A percentile compares a stretch with the other conserved stretches of the same genome.
Conservation (phyloP, 2,797 vertebrate genomes). For the Chromis chromis region DNA sequence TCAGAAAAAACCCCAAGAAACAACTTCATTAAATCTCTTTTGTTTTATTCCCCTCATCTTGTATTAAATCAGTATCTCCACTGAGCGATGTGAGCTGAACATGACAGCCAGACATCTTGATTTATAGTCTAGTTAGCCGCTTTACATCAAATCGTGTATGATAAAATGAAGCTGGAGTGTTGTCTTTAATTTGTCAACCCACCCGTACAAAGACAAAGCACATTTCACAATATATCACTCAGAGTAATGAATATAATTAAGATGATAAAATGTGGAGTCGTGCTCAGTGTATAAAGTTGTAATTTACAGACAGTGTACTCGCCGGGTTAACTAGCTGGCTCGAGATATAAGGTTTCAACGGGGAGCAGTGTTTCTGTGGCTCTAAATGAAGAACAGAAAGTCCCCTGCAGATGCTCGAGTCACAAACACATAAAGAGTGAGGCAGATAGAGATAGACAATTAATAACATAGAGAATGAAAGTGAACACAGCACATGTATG, state of each 20-base stretch:
- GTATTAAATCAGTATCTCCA: neutral
- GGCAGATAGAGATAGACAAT: neutral
- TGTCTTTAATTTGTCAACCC: slow-evolving; percentile 41
- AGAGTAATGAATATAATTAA: slow-evolving; percentile 44
- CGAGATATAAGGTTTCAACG: slow-evolving; percentile 45
- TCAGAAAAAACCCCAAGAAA: neutral
- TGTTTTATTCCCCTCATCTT: neutral
- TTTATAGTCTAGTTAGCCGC: neutral
- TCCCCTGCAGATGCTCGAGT: slow-evolving; percentile 44
- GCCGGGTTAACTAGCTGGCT: slow-evolving; percentile 34
- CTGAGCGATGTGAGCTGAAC: neutral
- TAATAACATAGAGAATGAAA: slow-evolving; percentile 21
- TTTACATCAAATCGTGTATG: neutral
- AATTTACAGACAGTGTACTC: slow-evolving; percentile 49
- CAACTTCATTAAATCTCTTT: neutral
- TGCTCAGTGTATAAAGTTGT: slow-evolving; percentile 16
- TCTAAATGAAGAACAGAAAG: slow-evolving; percentile 67
- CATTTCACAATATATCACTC: slow-evolving; percentile 31
- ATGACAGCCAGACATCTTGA: neutral
- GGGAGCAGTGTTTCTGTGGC: slow-evolving; percentile 21
- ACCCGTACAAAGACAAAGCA: slow-evolving; percentile 28
- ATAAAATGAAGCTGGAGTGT: neutral
- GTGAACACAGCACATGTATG: slow-evolving; percentile 8
- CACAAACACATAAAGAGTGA: slow-evolving; percentile 21
- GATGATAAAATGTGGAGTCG: slow-evolving; percentile 29